A percentile compares a stretch with the other conserved stretches of the same genome.
phyloP scores from a whole-genome alignment of 2,113 vertebrate species.

The Corynorhinus townsendii region DNA sequence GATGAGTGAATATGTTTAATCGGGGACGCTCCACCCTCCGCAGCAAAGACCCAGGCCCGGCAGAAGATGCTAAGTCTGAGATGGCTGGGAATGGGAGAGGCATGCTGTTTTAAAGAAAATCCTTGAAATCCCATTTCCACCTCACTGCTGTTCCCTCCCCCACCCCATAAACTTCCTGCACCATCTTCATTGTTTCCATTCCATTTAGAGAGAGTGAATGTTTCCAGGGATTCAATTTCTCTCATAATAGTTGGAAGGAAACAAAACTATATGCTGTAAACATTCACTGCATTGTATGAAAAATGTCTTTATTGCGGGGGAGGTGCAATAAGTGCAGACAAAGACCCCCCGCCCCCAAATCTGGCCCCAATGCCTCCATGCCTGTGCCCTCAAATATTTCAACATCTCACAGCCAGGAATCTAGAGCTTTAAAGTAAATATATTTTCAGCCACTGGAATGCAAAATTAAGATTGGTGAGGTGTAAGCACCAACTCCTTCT shows the following conservation, averaged over 20 bases:
- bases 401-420: slow-evolving; percentile 56
- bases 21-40: background rate
- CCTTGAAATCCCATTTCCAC: slow-evolving; percentile 62
- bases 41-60: background rate
- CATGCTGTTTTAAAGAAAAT: slow-evolving; percentile 15
- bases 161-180: slow-evolving; percentile 80
- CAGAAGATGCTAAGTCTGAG: background rate
- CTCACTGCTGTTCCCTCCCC: slow-evolving; percentile 25
- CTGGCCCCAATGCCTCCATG: background rate
- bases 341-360: slow-evolving; percentile 51
- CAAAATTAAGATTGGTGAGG: slow-evolving; percentile 69
- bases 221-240: slow-evolving; percentile 99
- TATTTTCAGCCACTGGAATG: slow-evolving; percentile 74
- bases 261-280: slow-evolving; percentile 94
- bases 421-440: slow-evolving; percentile 69
- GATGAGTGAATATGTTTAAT: background rate
- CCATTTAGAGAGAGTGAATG: slow-evolving; percentile 92
- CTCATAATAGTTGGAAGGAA: slow-evolving; percentile 99
- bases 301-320: slow-evolving; percentile 79
- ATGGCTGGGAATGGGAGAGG: background rate
- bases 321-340: slow-evolving; percentile 74
- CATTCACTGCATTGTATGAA: slow-evolving; percentile 89
- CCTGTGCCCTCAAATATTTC: slow-evolving; percentile 60
- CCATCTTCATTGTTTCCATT: slow-evolving; percentile 92
- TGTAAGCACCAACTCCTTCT: slow-evolving; percentile 58